A percentile compares a stretch with the other conserved stretches of the same genome.
phyloP scores from a whole-genome alignment of 2,888 invertebrate genomes.

The Eilema depressum region DNA sequence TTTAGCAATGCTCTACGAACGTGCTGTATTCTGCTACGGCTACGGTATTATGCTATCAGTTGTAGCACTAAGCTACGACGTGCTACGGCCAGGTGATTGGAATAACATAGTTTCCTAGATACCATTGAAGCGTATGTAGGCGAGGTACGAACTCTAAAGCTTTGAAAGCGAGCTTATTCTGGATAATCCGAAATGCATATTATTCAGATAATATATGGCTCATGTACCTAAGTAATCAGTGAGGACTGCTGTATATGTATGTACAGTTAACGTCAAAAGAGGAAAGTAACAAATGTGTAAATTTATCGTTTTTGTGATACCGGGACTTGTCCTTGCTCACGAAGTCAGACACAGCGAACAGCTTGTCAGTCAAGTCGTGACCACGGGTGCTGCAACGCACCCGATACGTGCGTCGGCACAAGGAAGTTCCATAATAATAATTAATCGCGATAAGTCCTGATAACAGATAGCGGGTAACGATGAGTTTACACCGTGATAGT shows the following conservation, averaged over 20 bases:
- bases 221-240: not conserved
- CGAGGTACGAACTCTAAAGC: not conserved
- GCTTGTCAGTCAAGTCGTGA: too few relatives aligned
- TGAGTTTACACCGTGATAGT: too few relatives aligned
- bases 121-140: not conserved
- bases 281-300: too few relatives aligned
- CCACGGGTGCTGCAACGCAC: too few relatives aligned
- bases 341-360: too few relatives aligned
- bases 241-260: not conserved
- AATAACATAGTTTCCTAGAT: not conserved
- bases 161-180: not conserved
- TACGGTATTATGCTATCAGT: not conserved
- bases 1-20: not conserved
- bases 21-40: too few relatives aligned
- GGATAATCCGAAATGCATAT: conserved; percentile 4
- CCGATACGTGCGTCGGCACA: too few relatives aligned
- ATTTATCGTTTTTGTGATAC: too few relatives aligned
- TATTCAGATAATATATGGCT: not conserved
- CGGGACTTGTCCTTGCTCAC: too few relatives aligned
- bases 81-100: not conserved
- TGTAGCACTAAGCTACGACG: not conserved
- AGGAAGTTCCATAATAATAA: too few relatives aligned
- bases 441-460: too few relatives aligned
- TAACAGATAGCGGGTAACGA: too few relatives aligned
- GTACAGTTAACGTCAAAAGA: not conserved